These are phyloP conservation scores for Chinchilla lanigera DNA, from an alignment of 2,113 vertebrate species.

Conservation along the genomic window DNA sequence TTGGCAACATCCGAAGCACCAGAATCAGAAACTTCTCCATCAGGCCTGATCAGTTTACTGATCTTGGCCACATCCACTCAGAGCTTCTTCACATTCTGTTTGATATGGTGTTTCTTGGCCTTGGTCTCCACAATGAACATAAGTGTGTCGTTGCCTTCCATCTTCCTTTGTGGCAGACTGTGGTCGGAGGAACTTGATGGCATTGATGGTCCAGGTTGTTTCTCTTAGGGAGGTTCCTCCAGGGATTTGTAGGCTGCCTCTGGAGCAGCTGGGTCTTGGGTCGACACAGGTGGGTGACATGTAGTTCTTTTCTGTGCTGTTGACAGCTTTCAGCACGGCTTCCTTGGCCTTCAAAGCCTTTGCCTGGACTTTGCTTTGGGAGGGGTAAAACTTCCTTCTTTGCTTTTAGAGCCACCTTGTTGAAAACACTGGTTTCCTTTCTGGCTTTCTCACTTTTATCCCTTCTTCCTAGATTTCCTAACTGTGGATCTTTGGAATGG, in stretches of 20 bases:
- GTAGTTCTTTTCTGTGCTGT: not conserved
- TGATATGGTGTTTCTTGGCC: not conserved
- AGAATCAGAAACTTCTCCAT: not conserved
- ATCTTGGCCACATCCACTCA: not conserved
- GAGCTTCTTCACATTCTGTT: not conserved
- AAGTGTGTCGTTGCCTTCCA: not conserved
- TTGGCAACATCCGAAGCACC: not conserved
- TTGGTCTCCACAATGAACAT: not conserved
- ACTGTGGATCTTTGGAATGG: not conserved
- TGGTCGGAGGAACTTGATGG: not conserved
- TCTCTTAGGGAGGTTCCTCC: not conserved
- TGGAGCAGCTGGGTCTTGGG: not conserved
- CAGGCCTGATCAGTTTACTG: too few relatives aligned
- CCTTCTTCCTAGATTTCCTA: not conserved
- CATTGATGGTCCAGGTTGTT: not conserved
- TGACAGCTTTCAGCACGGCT: not conserved
- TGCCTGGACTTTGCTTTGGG: not conserved
- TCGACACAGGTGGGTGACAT: too few relatives aligned
- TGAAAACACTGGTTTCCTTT: not conserved
- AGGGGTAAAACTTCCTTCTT: not conserved
- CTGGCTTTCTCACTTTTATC: not conserved
- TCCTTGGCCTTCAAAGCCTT: not conserved
- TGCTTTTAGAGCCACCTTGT: not conserved
- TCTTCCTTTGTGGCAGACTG: not conserved
- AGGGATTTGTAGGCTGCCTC: not conserved